Evolutionary conservation across 2,113 vertebrate species (phyloP).

Genomic region (Sceloporus tristichus): DNA sequence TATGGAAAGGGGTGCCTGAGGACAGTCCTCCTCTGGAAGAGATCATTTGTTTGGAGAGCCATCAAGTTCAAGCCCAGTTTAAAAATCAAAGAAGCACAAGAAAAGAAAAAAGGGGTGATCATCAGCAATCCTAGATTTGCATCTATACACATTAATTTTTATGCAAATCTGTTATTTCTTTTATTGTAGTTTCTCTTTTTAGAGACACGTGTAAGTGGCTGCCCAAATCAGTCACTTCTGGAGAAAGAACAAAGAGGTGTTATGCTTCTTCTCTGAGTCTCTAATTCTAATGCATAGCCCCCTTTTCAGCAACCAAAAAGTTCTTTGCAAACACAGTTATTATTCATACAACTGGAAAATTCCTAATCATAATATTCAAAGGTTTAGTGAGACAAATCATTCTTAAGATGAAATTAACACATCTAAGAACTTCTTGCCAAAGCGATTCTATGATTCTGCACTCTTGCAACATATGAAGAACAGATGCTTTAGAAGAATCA

Average conservation of each 20-base stretch:
- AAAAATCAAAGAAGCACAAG: background rate
- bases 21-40: too few species aligned
- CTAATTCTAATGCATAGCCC: background rate
- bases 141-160: background rate
- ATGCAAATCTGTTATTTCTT: background rate
- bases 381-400: background rate
- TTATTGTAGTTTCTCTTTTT: background rate
- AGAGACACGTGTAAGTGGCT: background rate
- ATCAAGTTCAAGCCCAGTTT: background rate
- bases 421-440: background rate
- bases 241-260: background rate
- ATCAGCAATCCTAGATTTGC: background rate
- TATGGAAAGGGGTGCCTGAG: background rate
- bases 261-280: background rate
- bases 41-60: background rate
- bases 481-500: conserved; percentile 18
- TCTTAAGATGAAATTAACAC: conserved; percentile 4
- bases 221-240: background rate
- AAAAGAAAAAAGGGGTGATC: background rate
- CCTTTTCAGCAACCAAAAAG: background rate
- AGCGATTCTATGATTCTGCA: background rate
- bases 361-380: background rate
- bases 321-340: background rate
- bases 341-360: background rate
- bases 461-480: conserved; percentile 1